Evolutionary conservation across 2,113 vertebrate genomes (phyloP).

Genomic region (Gymnogyps californianus): DNA sequence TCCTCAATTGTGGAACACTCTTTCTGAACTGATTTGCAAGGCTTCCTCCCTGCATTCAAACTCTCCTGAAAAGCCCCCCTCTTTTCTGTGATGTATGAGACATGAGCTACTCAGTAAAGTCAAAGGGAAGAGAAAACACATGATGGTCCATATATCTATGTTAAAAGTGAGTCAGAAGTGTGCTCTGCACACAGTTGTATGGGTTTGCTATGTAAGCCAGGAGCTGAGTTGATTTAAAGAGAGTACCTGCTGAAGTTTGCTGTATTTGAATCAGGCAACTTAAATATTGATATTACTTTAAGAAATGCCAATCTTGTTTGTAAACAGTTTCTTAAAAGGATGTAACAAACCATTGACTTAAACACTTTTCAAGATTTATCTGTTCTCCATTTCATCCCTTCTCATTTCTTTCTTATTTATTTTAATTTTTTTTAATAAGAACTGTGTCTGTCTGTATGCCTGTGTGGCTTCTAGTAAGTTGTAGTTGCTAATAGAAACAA

Average conservation of each 20-base stretch:
- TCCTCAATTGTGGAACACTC: neutral
- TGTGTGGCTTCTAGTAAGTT: slow-evolving; percentile 12
- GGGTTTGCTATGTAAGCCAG: neutral
- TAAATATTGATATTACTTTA: neutral
- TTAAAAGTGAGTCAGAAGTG: neutral
- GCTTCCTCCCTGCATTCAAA: neutral
- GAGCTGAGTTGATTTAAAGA: neutral
- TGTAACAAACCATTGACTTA: neutral
- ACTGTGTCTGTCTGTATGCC: neutral
- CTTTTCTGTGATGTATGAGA: neutral
- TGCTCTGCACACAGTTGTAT: neutral
- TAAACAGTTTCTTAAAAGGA: neutral
- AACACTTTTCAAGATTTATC: neutral
- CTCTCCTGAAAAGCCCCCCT: neutral
- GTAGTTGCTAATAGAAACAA: slow-evolving; percentile 65
- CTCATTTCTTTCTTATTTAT: neutral
- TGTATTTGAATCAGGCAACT: neutral
- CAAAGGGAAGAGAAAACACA: neutral
- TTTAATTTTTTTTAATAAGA: neutral
- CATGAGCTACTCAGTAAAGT: neutral
- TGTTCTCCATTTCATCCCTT: neutral
- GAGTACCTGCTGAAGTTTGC: neutral
- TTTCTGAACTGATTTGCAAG: neutral
- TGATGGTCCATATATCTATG: neutral
- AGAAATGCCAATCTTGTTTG: neutral